Base-by-base conservation (phyloP, 2,888 invertebrate genomes). In the Heliothis peltigera region DNA sequence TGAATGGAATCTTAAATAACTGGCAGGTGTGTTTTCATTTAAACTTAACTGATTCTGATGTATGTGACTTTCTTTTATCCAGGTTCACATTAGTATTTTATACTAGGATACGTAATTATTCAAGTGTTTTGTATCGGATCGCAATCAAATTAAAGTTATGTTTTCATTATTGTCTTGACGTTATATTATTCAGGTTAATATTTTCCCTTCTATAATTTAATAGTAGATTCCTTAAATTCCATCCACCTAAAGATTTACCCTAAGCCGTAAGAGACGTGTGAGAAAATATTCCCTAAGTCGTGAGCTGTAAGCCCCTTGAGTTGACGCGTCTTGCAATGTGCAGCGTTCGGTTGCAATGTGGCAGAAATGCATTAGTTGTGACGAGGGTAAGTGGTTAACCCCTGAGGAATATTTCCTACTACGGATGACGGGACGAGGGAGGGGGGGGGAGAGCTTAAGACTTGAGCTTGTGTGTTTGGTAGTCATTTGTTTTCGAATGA, bases 311-410 rank as follows among this genome's bases (percentile, higher is more conserved):
- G 18, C 25, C 18, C 17, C n/a, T 47, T 39, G 44, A 65, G 17
- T 44, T 52, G 48, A 42, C 44, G 22, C 19, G 28, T 2, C 35
- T 25, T 42, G 43, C 52, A 19, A 32, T 21, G n/a, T 57, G 57
- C 42, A 64, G 44, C 18, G 19, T 4, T 19, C 2, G 7, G 19
- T 3, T 12, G 8, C 12, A 12, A 42, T 4, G 19, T 56, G 48
- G 10, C 17, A 32, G 28, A 55, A 32, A 72, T 72, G 57, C 57
- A 57, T 54, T 57, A 65, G 22, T 44, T 46, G 43, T 49, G 57
- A 64, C 19, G 8, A 39, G n/a, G 22, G 12, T 15, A 5, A 32
- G 43, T 25, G 21, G 47, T 4, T 15, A 8, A 15, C 10, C 15
- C 19, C 6, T 12, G 28, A 8, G 4, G 2, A 56, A 39, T 25